phyloP scores from a whole-genome alignment of 2,797 vertebrate genomes.

The Danio kyathit region DNA sequence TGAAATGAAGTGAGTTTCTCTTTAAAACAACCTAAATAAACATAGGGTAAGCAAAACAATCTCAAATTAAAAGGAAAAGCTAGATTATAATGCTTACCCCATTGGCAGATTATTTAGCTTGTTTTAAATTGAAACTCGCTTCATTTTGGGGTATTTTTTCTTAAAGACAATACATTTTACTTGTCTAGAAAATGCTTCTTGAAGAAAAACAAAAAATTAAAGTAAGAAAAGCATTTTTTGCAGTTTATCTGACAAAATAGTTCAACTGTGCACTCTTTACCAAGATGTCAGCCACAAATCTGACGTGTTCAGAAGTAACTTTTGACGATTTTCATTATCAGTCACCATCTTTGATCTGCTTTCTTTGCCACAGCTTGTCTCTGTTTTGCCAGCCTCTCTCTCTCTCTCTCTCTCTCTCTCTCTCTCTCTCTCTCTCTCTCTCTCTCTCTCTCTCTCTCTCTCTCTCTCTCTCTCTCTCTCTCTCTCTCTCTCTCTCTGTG shows the following conservation, averaged over 20 bases:
- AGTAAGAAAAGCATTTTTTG: too few relatives aligned
- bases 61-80: too few relatives aligned
- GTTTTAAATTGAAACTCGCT: too few relatives aligned
- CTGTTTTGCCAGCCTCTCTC: slow-evolving; percentile 25
- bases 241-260: not conserved
- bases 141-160: too few relatives aligned
- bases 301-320: not conserved
- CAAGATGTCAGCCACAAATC: not conserved
- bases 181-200: too few relatives aligned
- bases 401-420: slow-evolving; percentile 14
- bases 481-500: slow-evolving; percentile 60
- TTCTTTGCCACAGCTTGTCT: slow-evolving; percentile 5
- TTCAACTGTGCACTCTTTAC: not conserved
- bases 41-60: too few relatives aligned
- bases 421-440: slow-evolving; percentile 61
- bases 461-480: slow-evolving; percentile 20
- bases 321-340: not conserved
- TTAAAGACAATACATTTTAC: too few relatives aligned
- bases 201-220: too few relatives aligned
- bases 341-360: not conserved
- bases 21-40: too few relatives aligned
- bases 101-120: too few relatives aligned
- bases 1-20: too few relatives aligned
- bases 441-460: slow-evolving; percentile 25
- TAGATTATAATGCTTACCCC: too few relatives aligned